Base-by-base conservation (phyloP, 1,140 invertebrate genomes). In the Bombus cullumanus region DNA sequence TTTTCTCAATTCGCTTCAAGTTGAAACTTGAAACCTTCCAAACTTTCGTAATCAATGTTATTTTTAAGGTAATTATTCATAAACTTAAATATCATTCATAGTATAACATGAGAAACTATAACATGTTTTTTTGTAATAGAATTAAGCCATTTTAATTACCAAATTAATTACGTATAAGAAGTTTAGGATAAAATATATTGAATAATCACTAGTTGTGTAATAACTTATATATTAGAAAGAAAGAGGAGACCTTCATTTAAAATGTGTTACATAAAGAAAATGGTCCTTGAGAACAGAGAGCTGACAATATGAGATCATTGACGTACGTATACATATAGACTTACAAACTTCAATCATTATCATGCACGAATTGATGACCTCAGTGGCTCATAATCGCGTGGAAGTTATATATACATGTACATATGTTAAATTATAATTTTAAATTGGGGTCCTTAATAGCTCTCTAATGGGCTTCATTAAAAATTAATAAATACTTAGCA, bases 231-330 rank as follows among this genome's bases (percentile, higher is more conserved):
- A 18, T n/a, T 9, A 43, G 10, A 47, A 34, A 34, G 10, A 28
- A 18, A 66, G 5, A 34, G 9, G 31, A 5, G 31, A 28, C 6
- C 37, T 82, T 37, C 28, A 15, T 59, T 59, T 71, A 28, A 72
- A n/a, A 72, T 22, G 34, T 39, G 37, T 82, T 64, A 64, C 59
- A 41, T 37, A 47, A 74, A 68, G 69, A 83, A 83, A 75, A 68
- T 64, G 82, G 69, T 69, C 74, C 82, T 78, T 78, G 62, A 41
- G 22, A 77, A 34, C 47, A 34, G 37, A 73, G n/a, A 76, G 62
- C 43, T 69, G 13, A 31, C 43, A 53, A 69, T 12, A 28, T 69
- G 74, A 77, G 74, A 78, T 78, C 82, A 83, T 37, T 83, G 64
- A 41, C 39, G 12, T 69, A 59, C 18, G 18, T 22, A 53, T 53